Conservation (phyloP, 2,113 vertebrate species). For the Macquaria australasica region DNA sequence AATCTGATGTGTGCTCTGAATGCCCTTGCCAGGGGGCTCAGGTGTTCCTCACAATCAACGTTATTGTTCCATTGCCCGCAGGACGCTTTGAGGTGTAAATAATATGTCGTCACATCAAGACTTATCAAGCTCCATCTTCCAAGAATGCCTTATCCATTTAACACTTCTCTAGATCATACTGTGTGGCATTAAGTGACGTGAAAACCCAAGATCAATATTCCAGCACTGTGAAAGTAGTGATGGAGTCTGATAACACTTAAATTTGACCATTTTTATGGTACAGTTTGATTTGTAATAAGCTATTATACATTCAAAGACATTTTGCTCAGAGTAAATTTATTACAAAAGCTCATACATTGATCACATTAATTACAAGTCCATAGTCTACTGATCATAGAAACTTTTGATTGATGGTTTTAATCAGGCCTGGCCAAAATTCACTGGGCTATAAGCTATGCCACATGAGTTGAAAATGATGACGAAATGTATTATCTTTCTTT, state of each 20-base stretch:
- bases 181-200: neutral
- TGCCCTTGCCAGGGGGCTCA: slow-evolving; percentile 39
- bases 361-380: slow-evolving; percentile 58
- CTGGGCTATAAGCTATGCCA: slow-evolving; percentile 32
- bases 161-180: neutral
- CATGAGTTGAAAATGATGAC: slow-evolving; percentile 41
- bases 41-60: slow-evolving; percentile 24
- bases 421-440: slow-evolving; percentile 45
- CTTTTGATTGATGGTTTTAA: slow-evolving; percentile 54
- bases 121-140: neutral
- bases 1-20: slow-evolving; percentile 10
- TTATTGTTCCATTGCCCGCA: neutral
- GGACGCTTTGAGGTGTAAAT: neutral
- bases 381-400: slow-evolving; percentile 41
- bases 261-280: neutral
- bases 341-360: slow-evolving; percentile 61
- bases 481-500: slow-evolving; percentile 29
- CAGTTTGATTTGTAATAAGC: slow-evolving; percentile 24
- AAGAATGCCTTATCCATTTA: neutral
- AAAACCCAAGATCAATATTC: neutral
- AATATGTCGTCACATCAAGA: slow-evolving; percentile 15
- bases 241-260: neutral
- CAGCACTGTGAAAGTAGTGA: neutral
- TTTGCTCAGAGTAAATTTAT: slow-evolving; percentile 60
- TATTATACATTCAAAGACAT: slow-evolving; percentile 37